phyloP scores from a whole-genome alignment of 1,140 invertebrate genomes.

The Teleopsis dalmanni region DNA sequence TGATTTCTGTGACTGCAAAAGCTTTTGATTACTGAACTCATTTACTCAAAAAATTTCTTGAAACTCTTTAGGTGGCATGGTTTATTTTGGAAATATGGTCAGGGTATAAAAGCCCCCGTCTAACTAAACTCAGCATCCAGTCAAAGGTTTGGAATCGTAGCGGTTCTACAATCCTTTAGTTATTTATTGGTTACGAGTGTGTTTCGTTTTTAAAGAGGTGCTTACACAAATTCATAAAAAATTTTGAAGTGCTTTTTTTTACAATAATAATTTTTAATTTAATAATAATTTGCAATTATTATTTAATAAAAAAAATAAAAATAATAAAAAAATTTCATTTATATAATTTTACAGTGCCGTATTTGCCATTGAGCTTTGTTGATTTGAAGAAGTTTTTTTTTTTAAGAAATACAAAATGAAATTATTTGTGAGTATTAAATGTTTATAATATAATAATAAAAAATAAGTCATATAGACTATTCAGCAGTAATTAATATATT shows the following conservation, averaged over 20 bases:
- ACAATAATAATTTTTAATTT: background rate
- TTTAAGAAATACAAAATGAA: too few relatives aligned
- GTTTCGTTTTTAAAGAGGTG: conserved; percentile 1
- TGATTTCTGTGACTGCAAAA: too few relatives aligned
- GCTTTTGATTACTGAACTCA: too few relatives aligned
- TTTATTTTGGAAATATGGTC: conserved; percentile 42
- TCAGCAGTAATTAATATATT: too few relatives aligned
- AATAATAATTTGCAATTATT: background rate
- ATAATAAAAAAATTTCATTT: conserved; percentile 1
- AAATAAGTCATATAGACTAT: too few relatives aligned
- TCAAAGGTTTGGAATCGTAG: conserved; percentile 48
- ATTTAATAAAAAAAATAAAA: background rate
- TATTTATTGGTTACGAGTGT: conserved; percentile 5
- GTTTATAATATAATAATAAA: too few relatives aligned
- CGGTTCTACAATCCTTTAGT: conserved; percentile 42
- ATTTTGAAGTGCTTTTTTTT: too few relatives aligned
- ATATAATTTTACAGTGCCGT: conserved; percentile 21
- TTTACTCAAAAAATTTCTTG: too few relatives aligned
- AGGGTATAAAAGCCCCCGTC: conserved; percentile 55
- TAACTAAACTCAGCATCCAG: conserved; percentile 59
- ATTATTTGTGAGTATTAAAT: conserved; percentile 35
- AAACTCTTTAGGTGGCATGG: background rate
- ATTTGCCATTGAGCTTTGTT: too few relatives aligned
- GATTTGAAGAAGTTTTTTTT: too few relatives aligned
- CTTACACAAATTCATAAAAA: background rate